Evolutionary conservation across 2,113 vertebrate genomes (phyloP), one percentile per base, ranked within the genome.

Genomic region (Perccottus glenii): DNA sequence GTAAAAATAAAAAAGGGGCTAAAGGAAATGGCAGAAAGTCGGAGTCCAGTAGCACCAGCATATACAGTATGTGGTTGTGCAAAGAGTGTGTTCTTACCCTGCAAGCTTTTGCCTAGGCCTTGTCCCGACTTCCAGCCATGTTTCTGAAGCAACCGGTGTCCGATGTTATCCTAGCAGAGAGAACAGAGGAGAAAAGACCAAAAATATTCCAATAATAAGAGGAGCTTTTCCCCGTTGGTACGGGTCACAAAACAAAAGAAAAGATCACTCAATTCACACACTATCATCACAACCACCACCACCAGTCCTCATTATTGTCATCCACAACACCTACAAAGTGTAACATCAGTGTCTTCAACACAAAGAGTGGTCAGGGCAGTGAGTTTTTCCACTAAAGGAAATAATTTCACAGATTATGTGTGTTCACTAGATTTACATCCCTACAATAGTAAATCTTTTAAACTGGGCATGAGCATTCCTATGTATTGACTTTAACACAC

Each of bases 171-270:
- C 98, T 99, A 94, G 94, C 90, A 95, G 94, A 96, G 84, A 92
- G 86, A 95, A 93, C 93, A 97, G 93, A 96, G 94, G 91, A 91
- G 95, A 95, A 94, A 98, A 97, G 95, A 98, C 96, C 96, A 96
- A 96, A 98, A 97, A 99, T 97, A 98, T 96, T 98, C 97, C 98
- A 96, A 96, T 97, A 99, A 98, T 98, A 98, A 95, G 96, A 97
- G 94, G 90, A 93, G 94, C 95, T 94, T 95, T 95, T 78, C 93
- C 93, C 92, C 80, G 60, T 85, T 86, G 88, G 91, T 88, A 90
- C 89, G 90, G 86, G 89, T 91, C 91, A 81, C 73, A 84, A 60
- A 66, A 60, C 57, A 76, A 83, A 80, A 83, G 1, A 80, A 71
- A 83, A 77, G 44, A 57, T 77, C 83, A 89, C 68, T 89, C 86